Base-by-base conservation (phyloP, 2,888 invertebrate species). In the Cheilosia urbana region DNA sequence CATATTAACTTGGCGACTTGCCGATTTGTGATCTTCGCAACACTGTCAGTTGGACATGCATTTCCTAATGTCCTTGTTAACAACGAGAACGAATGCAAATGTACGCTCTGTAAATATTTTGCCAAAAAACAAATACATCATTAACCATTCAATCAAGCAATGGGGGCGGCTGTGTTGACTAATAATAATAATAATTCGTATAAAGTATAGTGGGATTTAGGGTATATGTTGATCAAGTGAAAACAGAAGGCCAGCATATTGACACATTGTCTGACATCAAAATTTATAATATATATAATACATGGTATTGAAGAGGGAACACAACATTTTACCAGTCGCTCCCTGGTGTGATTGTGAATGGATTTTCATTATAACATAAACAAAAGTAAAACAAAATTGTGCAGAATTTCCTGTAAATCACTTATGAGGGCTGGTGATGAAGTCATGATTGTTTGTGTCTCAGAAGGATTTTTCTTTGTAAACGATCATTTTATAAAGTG, bases 21-120 rank as follows among this genome's bases (percentile, higher is more conserved):
- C 79, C 78, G 71, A 13, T 2, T 37, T 13, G 13, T 11, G 37
- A 78, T 65, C 55, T 66, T 42, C 42, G 37, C 34, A 69, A 45
- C 34, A 13, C 37, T 37, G 37, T 13, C 13, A 37, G 47, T 49
- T 40, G 60, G 62, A 53, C 34, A 60, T 72, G 72, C 81, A 81
- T 81, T 81, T 81, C 76, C 81, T 76, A 72, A 85, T 85, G 81
- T 77, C 85, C 85, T 85, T 81, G 72, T 72, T 58, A 66, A 68
- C 45, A 81, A 68, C 42, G 51, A 76, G 72, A 81, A 72, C 42
- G 57, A 76, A 72, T 71, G 53, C 63, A 77, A 85, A 80, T 60
- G 3, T 72, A 51, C 49, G 17, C 57, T 42, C 45, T 72, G 73
- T 66, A 73, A 78, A 68, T 75, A 71, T 65, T 84, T 79, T 47